phyloP scores from a whole-genome alignment of 2,113 vertebrate genomes.

The Rhinolophus sinicus region DNA sequence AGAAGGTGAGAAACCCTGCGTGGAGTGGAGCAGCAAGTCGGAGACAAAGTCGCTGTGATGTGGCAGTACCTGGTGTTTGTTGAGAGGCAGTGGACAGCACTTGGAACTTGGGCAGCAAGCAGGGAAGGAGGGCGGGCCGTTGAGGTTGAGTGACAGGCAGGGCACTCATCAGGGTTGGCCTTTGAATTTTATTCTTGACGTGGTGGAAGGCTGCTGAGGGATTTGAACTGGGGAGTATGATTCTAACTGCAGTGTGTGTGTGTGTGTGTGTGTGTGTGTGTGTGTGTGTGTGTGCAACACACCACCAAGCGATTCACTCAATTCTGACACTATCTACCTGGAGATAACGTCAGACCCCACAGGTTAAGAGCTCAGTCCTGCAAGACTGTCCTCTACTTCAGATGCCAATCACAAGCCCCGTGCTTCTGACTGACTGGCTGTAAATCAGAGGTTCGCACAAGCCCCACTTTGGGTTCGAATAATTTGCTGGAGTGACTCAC shows the following conservation, averaged over 20 bases:
- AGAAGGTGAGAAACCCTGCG: background rate
- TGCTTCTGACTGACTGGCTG: background rate
- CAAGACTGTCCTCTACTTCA: background rate
- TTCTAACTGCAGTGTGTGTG: background rate
- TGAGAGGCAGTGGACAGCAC: no score
- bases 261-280: background rate
- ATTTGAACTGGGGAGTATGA: background rate
- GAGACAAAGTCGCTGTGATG: fast-evolving
- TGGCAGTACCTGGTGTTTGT: fast-evolving
- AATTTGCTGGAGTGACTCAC: background rate
- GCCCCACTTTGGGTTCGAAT: background rate
- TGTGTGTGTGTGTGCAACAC: background rate
- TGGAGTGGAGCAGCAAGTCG: background rate
- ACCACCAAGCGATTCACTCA: background rate
- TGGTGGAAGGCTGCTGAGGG: background rate
- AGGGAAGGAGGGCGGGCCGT: background rate
- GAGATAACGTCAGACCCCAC: background rate
- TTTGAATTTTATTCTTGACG: background rate
- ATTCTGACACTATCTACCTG: background rate
- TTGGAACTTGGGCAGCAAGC: background rate
- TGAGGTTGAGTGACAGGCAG: background rate
- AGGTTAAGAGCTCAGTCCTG: background rate
- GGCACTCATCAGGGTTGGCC: background rate
- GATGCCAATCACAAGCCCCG: background rate
- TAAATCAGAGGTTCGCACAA: background rate